Conservation (phyloP, 2,797 vertebrate species). For the Selene dorsalis region DNA sequence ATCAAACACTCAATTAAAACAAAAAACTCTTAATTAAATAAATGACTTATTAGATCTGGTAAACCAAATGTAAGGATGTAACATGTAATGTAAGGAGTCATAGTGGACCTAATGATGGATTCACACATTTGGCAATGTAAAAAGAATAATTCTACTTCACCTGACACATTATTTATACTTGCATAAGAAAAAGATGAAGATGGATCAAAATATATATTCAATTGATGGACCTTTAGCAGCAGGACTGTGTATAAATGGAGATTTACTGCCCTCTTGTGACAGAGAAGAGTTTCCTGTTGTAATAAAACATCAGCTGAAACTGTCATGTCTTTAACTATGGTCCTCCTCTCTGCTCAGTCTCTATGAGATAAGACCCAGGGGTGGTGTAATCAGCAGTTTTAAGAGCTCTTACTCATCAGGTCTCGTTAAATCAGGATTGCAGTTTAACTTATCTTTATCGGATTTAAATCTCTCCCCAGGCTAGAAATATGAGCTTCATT, state of each 20-base stretch:
- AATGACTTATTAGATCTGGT: too few species aligned
- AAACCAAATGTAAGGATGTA: background rate
- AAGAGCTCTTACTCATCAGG: slow-evolving; percentile 12
- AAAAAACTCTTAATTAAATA: too few species aligned
- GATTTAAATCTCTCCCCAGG: background rate
- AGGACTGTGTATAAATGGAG: slow-evolving; percentile 28
- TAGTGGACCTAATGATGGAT: background rate
- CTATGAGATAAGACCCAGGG: background rate
- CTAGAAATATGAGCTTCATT: background rate
- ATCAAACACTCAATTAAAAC: background rate
- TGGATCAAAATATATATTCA: background rate
- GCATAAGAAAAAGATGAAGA: background rate
- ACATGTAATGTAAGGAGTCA: background rate
- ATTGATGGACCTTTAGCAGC: background rate
- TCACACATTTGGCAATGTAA: background rate
- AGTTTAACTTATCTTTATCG: background rate
- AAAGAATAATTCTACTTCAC: background rate
- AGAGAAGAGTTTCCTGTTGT: slow-evolving; percentile 1
- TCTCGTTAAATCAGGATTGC: background rate
- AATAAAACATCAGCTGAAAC: background rate
- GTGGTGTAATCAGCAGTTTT: slow-evolving; percentile 6
- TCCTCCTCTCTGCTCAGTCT: background rate
- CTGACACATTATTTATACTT: background rate
- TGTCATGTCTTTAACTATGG: background rate
- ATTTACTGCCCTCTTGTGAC: slow-evolving; percentile 80